Percentiles rank a stretch among this genome's conserved stretches.
Evolutionary conservation across 2,113 vertebrate genomes (phyloP).

Genomic region (Neotoma lepida): DNA sequence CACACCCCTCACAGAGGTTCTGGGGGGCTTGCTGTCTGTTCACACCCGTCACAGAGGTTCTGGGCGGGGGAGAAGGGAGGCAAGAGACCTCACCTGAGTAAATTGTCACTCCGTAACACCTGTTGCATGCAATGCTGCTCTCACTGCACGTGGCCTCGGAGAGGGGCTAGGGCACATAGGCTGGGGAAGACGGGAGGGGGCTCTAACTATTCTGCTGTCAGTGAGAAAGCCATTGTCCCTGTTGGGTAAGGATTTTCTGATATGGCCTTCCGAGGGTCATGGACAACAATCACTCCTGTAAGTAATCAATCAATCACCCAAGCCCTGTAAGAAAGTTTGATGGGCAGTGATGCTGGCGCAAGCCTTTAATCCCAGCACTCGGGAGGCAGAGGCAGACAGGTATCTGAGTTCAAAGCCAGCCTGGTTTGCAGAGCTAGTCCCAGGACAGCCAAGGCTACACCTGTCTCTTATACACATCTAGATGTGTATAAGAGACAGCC

Average conservation of each 20-base stretch:
- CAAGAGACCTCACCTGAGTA: neutral
- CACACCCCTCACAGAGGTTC: neutral
- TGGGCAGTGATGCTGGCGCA: neutral
- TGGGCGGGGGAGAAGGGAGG: neutral
- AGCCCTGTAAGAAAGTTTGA: neutral
- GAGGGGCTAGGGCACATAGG: neutral
- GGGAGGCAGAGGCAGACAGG: too few relatives aligned
- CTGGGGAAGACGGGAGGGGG: neutral
- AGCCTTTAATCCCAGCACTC: neutral
- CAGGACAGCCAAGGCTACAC: neutral
- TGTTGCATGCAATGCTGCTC: neutral
- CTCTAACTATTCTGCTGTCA: neutral
- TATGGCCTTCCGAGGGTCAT: neutral
- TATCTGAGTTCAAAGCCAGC: too few relatives aligned
- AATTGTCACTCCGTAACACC: neutral
- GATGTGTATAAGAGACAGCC: too few relatives aligned
- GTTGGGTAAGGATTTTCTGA: neutral
- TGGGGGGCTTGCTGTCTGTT: neutral
- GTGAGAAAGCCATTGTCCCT: neutral
- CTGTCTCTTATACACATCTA: too few relatives aligned
- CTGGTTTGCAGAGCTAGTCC: neutral
- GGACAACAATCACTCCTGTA: neutral
- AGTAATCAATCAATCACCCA: neutral
- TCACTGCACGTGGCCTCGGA: rapidly evolving
- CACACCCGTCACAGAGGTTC: neutral